phyloP scores from a whole-genome alignment of 2,888 invertebrate species.

The Tribolium freemani region DNA sequence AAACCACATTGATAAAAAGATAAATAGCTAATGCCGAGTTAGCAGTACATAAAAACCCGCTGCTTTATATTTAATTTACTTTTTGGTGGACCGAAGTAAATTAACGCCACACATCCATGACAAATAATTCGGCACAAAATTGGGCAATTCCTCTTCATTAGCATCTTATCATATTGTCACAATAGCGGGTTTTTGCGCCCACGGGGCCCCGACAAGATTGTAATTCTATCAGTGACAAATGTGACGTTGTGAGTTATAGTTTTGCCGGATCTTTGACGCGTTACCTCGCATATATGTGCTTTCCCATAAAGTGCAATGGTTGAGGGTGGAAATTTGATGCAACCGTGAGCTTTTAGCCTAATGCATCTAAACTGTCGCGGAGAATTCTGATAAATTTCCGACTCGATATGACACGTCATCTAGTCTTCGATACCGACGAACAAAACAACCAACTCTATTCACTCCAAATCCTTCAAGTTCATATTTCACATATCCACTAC shows the following conservation, averaged over 20 bases:
- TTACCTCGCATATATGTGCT: slow-evolving; percentile 14
- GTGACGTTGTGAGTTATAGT: slow-evolving; percentile 30
- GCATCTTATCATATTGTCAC: slow-evolving; percentile 19
- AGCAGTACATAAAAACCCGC: slow-evolving; percentile 45
- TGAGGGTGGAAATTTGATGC: slow-evolving; percentile 29
- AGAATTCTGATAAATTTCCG: slow-evolving; percentile 11
- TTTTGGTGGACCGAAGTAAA: slow-evolving; percentile 28
- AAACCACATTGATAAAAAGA: slow-evolving; percentile 48
- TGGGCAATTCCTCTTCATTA: slow-evolving; percentile 17
- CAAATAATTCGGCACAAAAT: slow-evolving; percentile 8
- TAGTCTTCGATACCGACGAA: slow-evolving; percentile 2
- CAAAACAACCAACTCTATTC: not conserved
- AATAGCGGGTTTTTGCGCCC: not conserved
- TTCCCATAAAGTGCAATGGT: slow-evolving; percentile 15
- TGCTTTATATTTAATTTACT: slow-evolving; percentile 43
- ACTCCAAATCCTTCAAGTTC: not conserved
- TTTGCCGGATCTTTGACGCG: slow-evolving; percentile 19
- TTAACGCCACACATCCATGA: slow-evolving; percentile 11
- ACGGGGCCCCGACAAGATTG: slow-evolving; percentile 1
- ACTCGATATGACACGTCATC: slow-evolving; percentile 30
- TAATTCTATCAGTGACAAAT: slow-evolving; percentile 32
- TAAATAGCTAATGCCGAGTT: slow-evolving; percentile 43
- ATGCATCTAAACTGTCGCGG: slow-evolving; percentile 23
- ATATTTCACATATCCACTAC: slow-evolving; percentile 13
- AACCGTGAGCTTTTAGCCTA: slow-evolving; percentile 26